A percentile compares a stretch with the other conserved stretches of the same genome.
Conservation (phyloP, 2,113 vertebrate genomes). For the Solenodon paradoxus region DNA sequence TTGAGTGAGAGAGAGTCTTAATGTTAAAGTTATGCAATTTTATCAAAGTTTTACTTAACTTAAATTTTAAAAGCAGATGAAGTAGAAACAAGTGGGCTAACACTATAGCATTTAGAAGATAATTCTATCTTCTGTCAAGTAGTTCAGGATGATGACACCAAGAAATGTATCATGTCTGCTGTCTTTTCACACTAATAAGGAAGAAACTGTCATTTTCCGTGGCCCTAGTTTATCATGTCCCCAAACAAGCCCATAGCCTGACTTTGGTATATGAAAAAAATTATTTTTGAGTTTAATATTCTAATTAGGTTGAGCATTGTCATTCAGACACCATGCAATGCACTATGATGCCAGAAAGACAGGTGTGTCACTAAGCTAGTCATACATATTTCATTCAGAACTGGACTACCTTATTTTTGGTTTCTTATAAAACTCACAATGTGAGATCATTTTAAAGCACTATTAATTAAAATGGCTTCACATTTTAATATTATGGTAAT, state of each 20-base stretch:
- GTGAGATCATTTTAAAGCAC: not conserved
- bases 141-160: not conserved
- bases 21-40: not conserved
- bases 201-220: not conserved
- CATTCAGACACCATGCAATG: not conserved
- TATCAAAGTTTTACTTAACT: not conserved
- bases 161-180: not conserved
- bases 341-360: not conserved
- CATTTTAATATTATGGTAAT: slow-evolving; percentile 54
- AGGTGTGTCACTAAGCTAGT: not conserved
- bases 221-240: not conserved
- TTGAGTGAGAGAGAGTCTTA: not conserved
- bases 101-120: not conserved
- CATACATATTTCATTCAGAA: not conserved
- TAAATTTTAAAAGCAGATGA: not conserved
- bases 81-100: not conserved
- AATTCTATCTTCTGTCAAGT: slow-evolving; percentile 42
- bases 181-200: not conserved
- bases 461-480: not conserved
- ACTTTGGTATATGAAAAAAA: not conserved
- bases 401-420: not conserved
- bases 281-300: not conserved
- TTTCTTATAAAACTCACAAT: not conserved
- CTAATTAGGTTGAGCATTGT: not conserved
- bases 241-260: not conserved